phyloP scores from a whole-genome alignment of 2,797 vertebrate species.

The Arremon brunneinucha region DNA sequence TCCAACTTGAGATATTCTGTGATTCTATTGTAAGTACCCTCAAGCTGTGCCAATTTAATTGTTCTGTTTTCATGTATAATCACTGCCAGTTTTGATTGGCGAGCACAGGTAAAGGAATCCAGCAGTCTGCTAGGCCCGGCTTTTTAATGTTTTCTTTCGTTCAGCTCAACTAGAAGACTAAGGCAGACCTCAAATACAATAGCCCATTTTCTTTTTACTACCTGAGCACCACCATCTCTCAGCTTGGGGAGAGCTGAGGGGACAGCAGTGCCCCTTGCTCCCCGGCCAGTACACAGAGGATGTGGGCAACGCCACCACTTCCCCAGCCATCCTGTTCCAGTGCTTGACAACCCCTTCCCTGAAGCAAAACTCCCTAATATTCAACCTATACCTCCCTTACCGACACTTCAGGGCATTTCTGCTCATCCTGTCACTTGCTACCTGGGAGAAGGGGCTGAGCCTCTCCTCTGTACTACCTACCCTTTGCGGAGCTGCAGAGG shows the following conservation, averaged over 20 bases:
- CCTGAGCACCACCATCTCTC: not conserved
- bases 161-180: not conserved
- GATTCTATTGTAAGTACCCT: too few species aligned
- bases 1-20: not conserved
- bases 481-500: not conserved
- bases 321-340: not conserved
- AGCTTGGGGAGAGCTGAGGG: not conserved
- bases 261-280: fast-evolving
- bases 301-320: not conserved
- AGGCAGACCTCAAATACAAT: not conserved
- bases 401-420: not conserved
- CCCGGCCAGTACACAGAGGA: not conserved
- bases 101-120: not conserved
- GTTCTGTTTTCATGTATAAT: not conserved
- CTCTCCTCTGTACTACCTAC: not conserved
- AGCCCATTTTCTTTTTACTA: not conserved
- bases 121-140: too few species aligned
- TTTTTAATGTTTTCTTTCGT: not conserved
- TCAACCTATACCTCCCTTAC: not conserved
- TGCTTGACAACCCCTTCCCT: not conserved
- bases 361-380: not conserved
- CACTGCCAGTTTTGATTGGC: not conserved
- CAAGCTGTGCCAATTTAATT: not conserved
- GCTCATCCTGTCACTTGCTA: too few species aligned
- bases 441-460: not conserved